Evolutionary conservation across 2,113 vertebrate species (phyloP).

Genomic region (Coracopsis vasa): DNA sequence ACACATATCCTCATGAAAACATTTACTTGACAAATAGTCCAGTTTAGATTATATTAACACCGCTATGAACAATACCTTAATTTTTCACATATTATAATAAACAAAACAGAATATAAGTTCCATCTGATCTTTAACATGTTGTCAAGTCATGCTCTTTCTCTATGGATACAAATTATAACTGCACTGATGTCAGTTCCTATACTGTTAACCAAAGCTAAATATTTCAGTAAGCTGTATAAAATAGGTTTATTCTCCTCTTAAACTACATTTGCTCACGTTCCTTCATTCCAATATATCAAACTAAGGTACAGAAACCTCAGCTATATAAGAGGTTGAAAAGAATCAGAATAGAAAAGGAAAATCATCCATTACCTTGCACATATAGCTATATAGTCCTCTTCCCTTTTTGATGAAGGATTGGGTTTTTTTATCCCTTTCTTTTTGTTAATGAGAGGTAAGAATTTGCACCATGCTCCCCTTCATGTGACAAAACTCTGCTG

Average conservation of each 20-base stretch:
- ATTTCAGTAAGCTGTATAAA: not conserved
- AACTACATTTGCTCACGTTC: not conserved
- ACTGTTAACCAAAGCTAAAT: not conserved
- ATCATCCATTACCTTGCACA: slow-evolving; percentile 47
- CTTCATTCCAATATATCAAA: slow-evolving; percentile 6
- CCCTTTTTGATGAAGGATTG: not conserved
- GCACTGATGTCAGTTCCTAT: not conserved
- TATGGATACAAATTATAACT: not conserved
- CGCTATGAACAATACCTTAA: not conserved
- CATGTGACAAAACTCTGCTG: slow-evolving; percentile 54
- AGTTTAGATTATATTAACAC: not conserved
- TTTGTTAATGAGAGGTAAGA: slow-evolving; percentile 25
- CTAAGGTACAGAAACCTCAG: not conserved
- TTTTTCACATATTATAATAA: not conserved
- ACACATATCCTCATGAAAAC: not conserved
- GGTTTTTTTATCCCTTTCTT: not conserved
- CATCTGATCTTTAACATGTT: not conserved
- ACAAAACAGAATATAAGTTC: not conserved
- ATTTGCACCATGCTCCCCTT: not conserved
- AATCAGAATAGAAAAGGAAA: not conserved
- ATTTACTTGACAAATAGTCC: not conserved
- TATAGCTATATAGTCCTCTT: not conserved
- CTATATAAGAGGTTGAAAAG: not conserved
- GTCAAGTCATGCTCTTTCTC: not conserved
- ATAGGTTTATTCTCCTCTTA: not conserved